Evolutionary conservation across 2,888 invertebrate genomes (phyloP).

Genomic region (Caenorhabditis sulstoni): DNA sequence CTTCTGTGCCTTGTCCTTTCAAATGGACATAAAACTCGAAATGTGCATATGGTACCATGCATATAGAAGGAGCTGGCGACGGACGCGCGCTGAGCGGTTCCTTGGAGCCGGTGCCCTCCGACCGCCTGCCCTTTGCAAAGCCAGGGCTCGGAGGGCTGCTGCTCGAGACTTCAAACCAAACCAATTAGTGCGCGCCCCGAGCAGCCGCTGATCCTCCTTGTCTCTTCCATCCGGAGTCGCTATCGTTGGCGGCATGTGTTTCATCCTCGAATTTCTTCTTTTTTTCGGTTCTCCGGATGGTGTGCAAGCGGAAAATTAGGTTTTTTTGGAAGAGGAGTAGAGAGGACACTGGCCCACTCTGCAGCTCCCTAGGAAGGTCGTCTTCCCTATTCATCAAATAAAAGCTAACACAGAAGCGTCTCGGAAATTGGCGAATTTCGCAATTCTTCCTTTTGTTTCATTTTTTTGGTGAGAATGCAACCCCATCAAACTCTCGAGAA

Average conservation of each 20-base stretch:
- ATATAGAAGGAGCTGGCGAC: conserved; percentile 52
- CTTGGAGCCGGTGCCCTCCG: conserved; percentile 23
- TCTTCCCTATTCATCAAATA: conserved; percentile 51
- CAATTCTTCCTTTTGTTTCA: conserved; percentile 34
- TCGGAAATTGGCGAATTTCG: conserved; percentile 54
- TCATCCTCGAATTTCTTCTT: conserved; percentile 19
- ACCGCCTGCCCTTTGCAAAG: conserved; percentile 5
- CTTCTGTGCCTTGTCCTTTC: conserved; percentile 57
- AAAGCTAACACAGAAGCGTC: conserved; percentile 52
- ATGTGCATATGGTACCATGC: conserved; percentile 62
- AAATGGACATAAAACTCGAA: conserved; percentile 61
- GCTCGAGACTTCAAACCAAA: conserved; percentile 5
- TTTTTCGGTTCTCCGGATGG: conserved; percentile 41
- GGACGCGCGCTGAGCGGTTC: conserved; percentile 40
- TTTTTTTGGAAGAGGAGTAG: conserved; percentile 21
- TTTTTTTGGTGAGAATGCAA: conserved; percentile 5
- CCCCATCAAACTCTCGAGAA: background rate
- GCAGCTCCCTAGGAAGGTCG: conserved; percentile 38
- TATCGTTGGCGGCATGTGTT: conserved; percentile 1
- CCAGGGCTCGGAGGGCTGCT: background rate
- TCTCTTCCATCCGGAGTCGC: conserved; percentile 19
- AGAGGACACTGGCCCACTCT: conserved; percentile 41
- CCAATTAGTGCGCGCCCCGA: conserved; percentile 4
- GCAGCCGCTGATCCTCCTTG: conserved; percentile 31
- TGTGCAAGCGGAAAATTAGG: conserved; percentile 54